A percentile compares a stretch with the other conserved stretches of the same genome.
Evolutionary conservation across 1,140 invertebrate genomes (phyloP).

Genomic region (Coptotermes formosanus): DNA sequence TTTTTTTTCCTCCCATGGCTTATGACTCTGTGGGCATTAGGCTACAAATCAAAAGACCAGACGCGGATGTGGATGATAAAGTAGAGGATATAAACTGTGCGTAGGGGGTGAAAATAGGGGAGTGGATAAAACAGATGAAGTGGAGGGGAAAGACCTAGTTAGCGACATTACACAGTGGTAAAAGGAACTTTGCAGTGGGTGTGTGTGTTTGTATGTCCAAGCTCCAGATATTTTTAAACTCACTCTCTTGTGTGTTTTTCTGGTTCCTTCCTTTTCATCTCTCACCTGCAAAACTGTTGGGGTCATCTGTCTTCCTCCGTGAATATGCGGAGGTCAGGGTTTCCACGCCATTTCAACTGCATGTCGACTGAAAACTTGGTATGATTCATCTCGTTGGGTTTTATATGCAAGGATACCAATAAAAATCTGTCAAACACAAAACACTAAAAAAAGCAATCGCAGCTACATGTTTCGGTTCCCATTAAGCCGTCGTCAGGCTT

Average conservation of each 20-base stretch:
- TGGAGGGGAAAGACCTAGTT: background rate
- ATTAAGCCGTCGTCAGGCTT: no score
- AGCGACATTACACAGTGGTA: background rate
- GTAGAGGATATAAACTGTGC: background rate
- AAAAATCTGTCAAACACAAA: no score
- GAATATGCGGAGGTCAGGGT: background rate
- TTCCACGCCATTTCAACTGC: background rate
- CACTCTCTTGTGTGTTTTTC: background rate
- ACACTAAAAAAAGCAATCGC: no score
- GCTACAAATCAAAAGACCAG: conserved; percentile 6
- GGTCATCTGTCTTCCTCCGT: background rate
- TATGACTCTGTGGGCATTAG: background rate
- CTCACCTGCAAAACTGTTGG: background rate
- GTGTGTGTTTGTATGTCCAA: background rate
- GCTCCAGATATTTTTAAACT: background rate
- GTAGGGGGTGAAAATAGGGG: background rate
- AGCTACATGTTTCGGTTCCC: no score
- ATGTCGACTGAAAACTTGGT: no score
- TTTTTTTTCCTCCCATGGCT: background rate
- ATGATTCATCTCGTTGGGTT: no score
- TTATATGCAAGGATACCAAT: no score
- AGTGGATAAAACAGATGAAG: conserved; percentile 3
- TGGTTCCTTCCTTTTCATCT: background rate
- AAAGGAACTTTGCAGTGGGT: background rate
- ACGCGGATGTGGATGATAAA: background rate